Base-by-base conservation (phyloP, 1,140 invertebrate species). In the Nephotettix cincticeps region DNA sequence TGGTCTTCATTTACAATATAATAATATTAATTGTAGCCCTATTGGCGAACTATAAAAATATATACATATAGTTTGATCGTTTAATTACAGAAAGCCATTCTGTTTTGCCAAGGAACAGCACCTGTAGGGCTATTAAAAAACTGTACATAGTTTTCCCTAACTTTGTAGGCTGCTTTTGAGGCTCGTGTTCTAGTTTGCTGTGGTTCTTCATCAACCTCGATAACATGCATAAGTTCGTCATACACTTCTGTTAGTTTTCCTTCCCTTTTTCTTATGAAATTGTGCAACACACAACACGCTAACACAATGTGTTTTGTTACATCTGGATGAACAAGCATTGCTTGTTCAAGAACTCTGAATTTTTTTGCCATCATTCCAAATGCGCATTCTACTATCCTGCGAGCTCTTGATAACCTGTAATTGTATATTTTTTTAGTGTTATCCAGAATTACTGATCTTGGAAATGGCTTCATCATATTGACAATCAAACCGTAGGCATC, bases 401-500 rank as follows among this genome's bases (percentile, higher is more conserved):
- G 56, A 65, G 63, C 63, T 65, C 63, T 65, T 3, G 63, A 65
- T 2, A 19, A 14, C 11, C 63, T 13, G 63, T 36, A 78, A 68
- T 83, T 83, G 71, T 79, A 83, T 58, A 80, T 73, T 65, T 77
- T 72, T 78, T 79, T 66, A 70, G 72, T 72, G 61, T 75, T 71
- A 45, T 69, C 71, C n/a, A 81, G 70, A 73, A 65, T 6, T 40
- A 78, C 75, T 28, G 77, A 71, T 61, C 78, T 78, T 65, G 78
- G 69, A 75, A 79, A 85, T 25, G 83, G 83, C 69, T 83, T 83
- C 78, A 85, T 80, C 23, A 85, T 47, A 68, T 82, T 71, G 68
- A 47, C 36, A 72, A 71, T 75, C 43, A 86, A 63, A 30, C 80
- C 76, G 78, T 86, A 87, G 30, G 63, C 63, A 40, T 40, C 28